Base-by-base conservation (phyloP, 2,113 vertebrate species). In the Hypanus sabinus region DNA sequence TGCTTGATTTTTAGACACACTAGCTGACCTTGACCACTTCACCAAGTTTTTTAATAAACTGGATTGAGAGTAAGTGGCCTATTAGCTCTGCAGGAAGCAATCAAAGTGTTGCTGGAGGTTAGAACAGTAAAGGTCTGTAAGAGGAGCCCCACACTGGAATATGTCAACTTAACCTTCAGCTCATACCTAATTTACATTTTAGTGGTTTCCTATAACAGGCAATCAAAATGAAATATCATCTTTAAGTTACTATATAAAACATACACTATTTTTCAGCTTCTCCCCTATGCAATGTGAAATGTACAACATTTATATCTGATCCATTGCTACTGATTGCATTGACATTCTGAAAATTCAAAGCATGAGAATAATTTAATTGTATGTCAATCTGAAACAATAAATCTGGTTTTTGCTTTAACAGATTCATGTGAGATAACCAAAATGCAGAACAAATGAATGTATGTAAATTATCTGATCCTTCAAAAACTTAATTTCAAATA, bases 121-220 rank as follows among this genome's bases (percentile, higher is more conserved):
- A 90, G 60, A n/a, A 88, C 3, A 62, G 57, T 60, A 87, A 60
- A 22, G 55, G n/a, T 90, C 38, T 18, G 62, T 33, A 65, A 90
- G n/a, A 33, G 85, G 85, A 90, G 60, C 85, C n/a, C 60, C 62
- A 62, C 85, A 36, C 11, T n/a, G 6, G 60, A 90, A 18, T 14
- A 90, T 9, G 60, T 90, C 85, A 90, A 62, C 85, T 88, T 88
- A 88, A 88, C 85, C 85, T 88, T 88, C 85, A 65, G 60, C n/a
- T 65, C 62, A 33, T 65, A 33, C 65, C 85, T n/a, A 65, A 90
- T 33, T 90, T 65, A 65, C n/a, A 33, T 65, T 90, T 68, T 68
- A 90, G 85, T 65, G 16, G 33, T 14, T 33, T 12, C 12, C 20
- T 18, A 90, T 90, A 90, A 90, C 33, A 90, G 2, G 30, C 14